phyloP scores from a whole-genome alignment of 2,888 invertebrate species.

The Agriopis leucophaearia region DNA sequence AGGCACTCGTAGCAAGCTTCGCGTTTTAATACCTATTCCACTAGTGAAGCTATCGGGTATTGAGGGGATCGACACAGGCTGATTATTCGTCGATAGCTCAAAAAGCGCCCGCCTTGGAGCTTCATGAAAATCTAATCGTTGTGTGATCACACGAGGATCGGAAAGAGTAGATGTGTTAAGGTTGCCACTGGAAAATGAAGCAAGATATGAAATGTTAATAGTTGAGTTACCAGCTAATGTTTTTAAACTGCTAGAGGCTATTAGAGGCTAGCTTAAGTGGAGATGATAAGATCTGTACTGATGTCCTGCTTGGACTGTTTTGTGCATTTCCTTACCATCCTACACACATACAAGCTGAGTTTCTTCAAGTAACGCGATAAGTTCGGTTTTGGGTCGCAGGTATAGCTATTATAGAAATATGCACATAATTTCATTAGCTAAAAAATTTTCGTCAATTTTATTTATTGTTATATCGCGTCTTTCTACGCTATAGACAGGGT shows the following conservation, averaged over 20 bases:
- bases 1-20: background rate
- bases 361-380: too few relatives aligned
- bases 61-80: slow-evolving; percentile 18
- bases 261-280: too few relatives aligned
- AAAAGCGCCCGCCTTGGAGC: slow-evolving; percentile 64
- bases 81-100: slow-evolving; percentile 58
- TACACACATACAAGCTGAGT: too few relatives aligned
- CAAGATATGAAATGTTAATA: background rate
- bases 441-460: too few relatives aligned
- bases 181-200: slow-evolving; percentile 43
- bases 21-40: background rate
- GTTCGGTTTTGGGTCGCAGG: too few relatives aligned
- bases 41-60: slow-evolving; percentile 12
- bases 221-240: background rate
- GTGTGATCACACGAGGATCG: slow-evolving; percentile 69
- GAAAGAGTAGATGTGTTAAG: slow-evolving; percentile 54
- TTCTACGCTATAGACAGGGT: too few relatives aligned
- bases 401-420: too few relatives aligned
- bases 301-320: too few relatives aligned
- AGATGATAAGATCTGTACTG: too few relatives aligned
- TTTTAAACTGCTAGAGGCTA: background rate
- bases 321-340: too few relatives aligned
- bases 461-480: too few relatives aligned
- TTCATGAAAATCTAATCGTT: slow-evolving; percentile 83
- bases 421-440: too few relatives aligned